Conservation (phyloP, 2,888 invertebrate genomes). For the Silvanus unidentatus region DNA sequence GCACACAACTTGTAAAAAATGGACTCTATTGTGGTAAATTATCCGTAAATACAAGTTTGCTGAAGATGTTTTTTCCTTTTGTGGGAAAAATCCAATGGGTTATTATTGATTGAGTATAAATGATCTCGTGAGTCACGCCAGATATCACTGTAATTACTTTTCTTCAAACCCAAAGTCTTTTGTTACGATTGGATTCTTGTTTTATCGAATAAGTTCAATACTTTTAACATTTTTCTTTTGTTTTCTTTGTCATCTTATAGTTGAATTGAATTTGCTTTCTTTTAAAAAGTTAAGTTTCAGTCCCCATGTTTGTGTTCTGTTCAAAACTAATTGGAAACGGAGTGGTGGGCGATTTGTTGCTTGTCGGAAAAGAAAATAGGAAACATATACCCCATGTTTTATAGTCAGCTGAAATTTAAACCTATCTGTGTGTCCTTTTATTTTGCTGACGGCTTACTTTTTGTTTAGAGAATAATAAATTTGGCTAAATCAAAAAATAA, state of each 20-base stretch:
- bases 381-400: too few relatives aligned
- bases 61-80: constrained; percentile 1
- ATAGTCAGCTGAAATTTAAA: too few relatives aligned
- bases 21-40: too few relatives aligned
- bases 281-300: constrained; percentile 15
- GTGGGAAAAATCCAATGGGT: constrained; percentile 8
- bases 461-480: too few relatives aligned
- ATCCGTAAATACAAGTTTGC: neutral
- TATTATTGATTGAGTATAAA: constrained; percentile 12
- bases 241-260: constrained; percentile 15
- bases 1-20: too few relatives aligned
- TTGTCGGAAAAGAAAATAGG: constrained; percentile 2
- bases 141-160: constrained; percentile 23
- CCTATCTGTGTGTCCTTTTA: too few relatives aligned
- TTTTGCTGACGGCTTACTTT: too few relatives aligned
- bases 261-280: constrained; percentile 16
- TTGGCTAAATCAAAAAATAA: too few relatives aligned
- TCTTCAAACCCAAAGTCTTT: constrained; percentile 17
- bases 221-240: constrained; percentile 19
- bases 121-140: constrained; percentile 21
- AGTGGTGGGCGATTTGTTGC: constrained; percentile 11
- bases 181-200: constrained; percentile 15
- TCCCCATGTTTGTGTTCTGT: constrained; percentile 12
- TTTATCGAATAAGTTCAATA: constrained; percentile 24
- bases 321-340: constrained; percentile 15